These are phyloP conservation scores for Geopemphigus sp. DNA, from an alignment of 1,140 invertebrate species.

Conservation along the genomic window DNA sequence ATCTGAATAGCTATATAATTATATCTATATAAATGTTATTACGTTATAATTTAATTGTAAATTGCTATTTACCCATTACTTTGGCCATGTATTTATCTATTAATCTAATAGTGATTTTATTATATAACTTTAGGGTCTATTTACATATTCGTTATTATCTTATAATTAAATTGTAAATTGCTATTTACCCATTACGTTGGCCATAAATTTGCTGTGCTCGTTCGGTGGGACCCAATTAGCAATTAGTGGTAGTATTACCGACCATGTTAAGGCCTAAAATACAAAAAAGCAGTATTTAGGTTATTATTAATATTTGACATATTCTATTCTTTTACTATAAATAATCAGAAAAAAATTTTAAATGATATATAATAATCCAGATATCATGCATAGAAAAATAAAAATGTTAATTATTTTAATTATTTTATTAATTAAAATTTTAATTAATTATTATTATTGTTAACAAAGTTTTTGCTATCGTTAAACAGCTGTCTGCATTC, in stretches of 20 bases:
- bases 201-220: slow-evolving; percentile 83
- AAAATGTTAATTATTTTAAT: too few species aligned
- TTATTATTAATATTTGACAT: background rate
- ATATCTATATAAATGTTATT: too few species aligned
- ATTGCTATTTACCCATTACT: slow-evolving; percentile 84
- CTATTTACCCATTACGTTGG: slow-evolving; percentile 85
- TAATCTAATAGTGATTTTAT: too few species aligned
- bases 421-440: background rate
- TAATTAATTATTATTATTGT: too few species aligned
- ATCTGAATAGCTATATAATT: background rate
- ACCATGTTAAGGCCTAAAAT: slow-evolving; percentile 79
- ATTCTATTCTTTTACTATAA: background rate
- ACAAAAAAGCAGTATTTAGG: background rate
- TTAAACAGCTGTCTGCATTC: too few species aligned
- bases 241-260: slow-evolving; percentile 83
- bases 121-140: too few species aligned
- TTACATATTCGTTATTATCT: too few species aligned
- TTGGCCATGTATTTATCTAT: slow-evolving; percentile 83
- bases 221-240: slow-evolving; percentile 87
- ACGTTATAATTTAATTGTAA: slow-evolving; percentile 49
- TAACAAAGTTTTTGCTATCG: too few species aligned
- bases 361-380: background rate
- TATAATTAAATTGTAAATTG: too few species aligned
- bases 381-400: too few species aligned
- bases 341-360: background rate